Conservation (phyloP, 2,797 vertebrate species). For the Danionella dracula region DNA sequence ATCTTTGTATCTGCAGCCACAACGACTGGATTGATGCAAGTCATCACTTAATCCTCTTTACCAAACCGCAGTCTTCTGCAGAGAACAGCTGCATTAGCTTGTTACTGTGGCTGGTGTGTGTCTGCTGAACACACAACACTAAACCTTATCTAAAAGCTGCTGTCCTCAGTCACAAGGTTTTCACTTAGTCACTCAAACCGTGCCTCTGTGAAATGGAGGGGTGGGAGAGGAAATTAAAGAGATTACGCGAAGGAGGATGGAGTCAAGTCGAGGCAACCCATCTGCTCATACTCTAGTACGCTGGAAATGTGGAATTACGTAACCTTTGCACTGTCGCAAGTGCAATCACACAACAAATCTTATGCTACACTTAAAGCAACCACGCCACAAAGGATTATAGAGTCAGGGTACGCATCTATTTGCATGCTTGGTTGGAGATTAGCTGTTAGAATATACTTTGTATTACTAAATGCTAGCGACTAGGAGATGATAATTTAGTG, state of each 20-base stretch:
- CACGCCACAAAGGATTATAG: background rate
- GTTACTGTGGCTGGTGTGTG: slow-evolving; percentile 48
- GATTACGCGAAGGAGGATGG: background rate
- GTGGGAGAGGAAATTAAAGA: background rate
- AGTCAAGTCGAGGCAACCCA: background rate
- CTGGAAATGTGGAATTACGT: slow-evolving; percentile 17
- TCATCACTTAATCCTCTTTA: slow-evolving; percentile 48
- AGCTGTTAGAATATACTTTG: too few species aligned
- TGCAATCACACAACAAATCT: background rate
- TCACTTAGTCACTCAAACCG: background rate
- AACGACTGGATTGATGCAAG: slow-evolving; percentile 16
- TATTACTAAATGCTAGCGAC: too few species aligned
- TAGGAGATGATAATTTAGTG: too few species aligned
- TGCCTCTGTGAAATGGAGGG: background rate
- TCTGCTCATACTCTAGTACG: slow-evolving; percentile 30
- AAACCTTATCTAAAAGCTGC: slow-evolving; percentile 45
- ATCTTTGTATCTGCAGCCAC: slow-evolving; percentile 18
- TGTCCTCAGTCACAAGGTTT: slow-evolving; percentile 35
- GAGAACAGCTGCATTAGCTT: slow-evolving; percentile 55
- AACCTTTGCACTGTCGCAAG: slow-evolving; percentile 11
- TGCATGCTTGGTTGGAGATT: slow-evolving; percentile 59
- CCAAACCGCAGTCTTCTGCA: slow-evolving; percentile 22
- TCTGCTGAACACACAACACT: slow-evolving; percentile 32
- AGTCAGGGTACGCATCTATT: background rate
- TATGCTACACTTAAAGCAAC: background rate